Percentiles rank a stretch among this genome's conserved stretches.
Evolutionary conservation across 2,797 vertebrate genomes (phyloP).

Genomic region (Botia almorhae): DNA sequence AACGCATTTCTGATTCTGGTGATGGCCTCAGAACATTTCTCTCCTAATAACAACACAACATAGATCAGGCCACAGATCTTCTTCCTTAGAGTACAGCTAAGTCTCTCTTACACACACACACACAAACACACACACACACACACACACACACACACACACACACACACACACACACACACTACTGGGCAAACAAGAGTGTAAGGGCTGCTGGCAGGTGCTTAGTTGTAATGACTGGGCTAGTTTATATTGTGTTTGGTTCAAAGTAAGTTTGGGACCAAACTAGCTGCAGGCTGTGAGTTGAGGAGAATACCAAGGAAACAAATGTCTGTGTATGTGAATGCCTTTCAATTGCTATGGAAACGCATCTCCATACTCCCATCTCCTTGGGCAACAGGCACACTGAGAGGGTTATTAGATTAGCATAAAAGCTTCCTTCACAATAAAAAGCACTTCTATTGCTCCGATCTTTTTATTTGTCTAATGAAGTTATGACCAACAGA

Average conservation of each 20-base stretch:
- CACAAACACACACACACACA: background rate
- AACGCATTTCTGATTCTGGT: too few species aligned
- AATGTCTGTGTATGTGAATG: slow-evolving; percentile 61
- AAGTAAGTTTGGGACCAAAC: slow-evolving; percentile 46
- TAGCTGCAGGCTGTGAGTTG: slow-evolving; percentile 44
- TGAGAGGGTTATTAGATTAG: slow-evolving; percentile 77
- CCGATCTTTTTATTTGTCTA: slow-evolving; percentile 81
- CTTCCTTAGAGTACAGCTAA: too few species aligned
- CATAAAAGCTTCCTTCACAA: slow-evolving; percentile 78
- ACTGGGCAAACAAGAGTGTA: slow-evolving; percentile 4
- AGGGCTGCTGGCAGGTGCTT: background rate
- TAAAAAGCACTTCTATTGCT: slow-evolving; percentile 73
- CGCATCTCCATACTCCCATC: slow-evolving; percentile 57
- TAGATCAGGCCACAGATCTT: too few species aligned
- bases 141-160: slow-evolving; percentile 42
- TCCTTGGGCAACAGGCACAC: slow-evolving; percentile 64
- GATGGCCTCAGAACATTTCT: too few species aligned
- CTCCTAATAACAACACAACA: too few species aligned
- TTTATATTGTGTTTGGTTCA: slow-evolving; percentile 24
- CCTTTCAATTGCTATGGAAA: slow-evolving; percentile 72
- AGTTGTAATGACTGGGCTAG: slow-evolving; percentile 7
- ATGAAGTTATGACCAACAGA: slow-evolving; percentile 73
- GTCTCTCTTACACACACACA: slow-evolving; percentile 65
- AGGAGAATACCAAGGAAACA: slow-evolving; percentile 63
- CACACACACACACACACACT: slow-evolving; percentile 57